Evolutionary conservation across 2,797 vertebrate genomes (phyloP), one percentile per base, ranked within the genome.

Genomic region (Fistularia tabacaria): DNA sequence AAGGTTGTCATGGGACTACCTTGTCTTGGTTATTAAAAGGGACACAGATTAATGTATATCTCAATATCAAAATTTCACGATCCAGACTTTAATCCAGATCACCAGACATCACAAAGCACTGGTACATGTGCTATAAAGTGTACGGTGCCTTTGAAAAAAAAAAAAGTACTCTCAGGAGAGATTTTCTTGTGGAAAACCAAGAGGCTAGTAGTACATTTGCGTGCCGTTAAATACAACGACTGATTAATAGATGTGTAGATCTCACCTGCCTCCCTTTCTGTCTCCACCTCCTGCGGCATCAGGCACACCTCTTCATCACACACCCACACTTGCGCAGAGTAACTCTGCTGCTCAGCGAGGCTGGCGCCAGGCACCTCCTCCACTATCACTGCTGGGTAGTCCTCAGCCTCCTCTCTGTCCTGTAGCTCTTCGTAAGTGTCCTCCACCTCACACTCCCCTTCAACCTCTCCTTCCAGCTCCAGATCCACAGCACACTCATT

Each of bases 241-340:
- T 13, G 37, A 13, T 15, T 36, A 42, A 43, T 44, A 36, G 7
- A n/a, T 5, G 13, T 41, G 6, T 10, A 49, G 9, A 12, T 57
- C 84, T 80, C 57, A 88, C 86, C 83, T 81, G 66, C 41, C n/a
- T 73, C 76, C 48, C 8, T 73, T 40, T 82, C 60, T 1, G 93
- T 93, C 84, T 94, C 94, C 85, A 95, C 90, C 85, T 95, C 94
- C 88, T 95, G 93, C 85, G 97, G 93, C 91, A 97, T 93, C 80
- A 95, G 84, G 62, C 92, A 94, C 7, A 89, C 91, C 76, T 93
- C 92, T n/a, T 94, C 93, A 42, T 93, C 92, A 46, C 91, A 96
- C 76, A 95, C 90, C 75, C 94, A 75, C 73, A 96, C 92, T 88
- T 95, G 94, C 61, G 94, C 91, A 8, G 93, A 90, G 8, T 93